These are phyloP conservation scores for Lerista edwardsae DNA, from an alignment of 2,797 vertebrate genomes.

Conservation along the genomic window DNA sequence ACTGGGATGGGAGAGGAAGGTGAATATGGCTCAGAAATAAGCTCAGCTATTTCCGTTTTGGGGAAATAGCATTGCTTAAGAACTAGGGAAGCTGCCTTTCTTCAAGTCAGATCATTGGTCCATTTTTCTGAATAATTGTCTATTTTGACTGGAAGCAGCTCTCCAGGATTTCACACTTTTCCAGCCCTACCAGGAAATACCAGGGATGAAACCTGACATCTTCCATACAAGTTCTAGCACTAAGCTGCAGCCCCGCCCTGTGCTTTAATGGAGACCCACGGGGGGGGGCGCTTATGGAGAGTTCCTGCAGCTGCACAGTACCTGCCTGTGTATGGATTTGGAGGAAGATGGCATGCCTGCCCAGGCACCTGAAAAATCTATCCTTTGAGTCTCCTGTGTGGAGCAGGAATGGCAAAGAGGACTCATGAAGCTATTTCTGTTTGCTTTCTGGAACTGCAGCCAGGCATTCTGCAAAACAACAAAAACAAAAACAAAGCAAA, in stretches of 20 bases:
- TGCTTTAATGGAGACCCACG: neutral
- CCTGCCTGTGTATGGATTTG: neutral
- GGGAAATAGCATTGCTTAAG: no score
- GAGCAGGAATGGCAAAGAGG: neutral
- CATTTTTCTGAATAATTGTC: no score
- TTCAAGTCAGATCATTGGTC: no score
- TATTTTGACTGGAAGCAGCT: no score
- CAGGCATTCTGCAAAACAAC: neutral
- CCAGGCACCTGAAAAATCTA: neutral
- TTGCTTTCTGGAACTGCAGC: slow-evolving; percentile 1
- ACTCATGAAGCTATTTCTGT: neutral
- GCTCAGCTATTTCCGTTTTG: no score
- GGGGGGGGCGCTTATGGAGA: neutral
- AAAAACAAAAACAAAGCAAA: neutral
- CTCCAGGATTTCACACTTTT: no score
- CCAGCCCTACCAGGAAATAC: no score
- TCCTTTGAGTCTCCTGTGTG: neutral
- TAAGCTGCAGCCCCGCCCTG: neutral
- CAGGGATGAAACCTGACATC: no score
- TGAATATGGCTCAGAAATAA: no score
- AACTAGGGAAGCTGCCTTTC: no score
- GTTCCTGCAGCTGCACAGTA: neutral
- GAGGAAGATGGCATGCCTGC: neutral
- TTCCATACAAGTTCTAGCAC: neutral
- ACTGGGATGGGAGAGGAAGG: no score